phyloP scores from a whole-genome alignment of 2,888 invertebrate species.

The Autographa pulchrina region DNA sequence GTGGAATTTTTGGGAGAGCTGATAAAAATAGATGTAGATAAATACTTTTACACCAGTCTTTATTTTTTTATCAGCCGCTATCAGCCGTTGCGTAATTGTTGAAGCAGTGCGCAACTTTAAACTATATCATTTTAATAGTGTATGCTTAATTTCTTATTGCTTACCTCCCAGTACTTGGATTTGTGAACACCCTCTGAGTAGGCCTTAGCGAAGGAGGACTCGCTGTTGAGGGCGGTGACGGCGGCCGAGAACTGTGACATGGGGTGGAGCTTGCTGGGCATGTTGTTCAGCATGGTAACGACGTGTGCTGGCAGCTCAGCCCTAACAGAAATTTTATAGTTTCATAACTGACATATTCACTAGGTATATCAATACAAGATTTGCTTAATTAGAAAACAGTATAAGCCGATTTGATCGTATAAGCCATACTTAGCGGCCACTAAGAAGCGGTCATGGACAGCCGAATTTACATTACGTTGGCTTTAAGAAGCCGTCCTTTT shows the following conservation, averaged over 20 bases:
- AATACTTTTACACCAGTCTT: constrained; percentile 24
- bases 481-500: neutral
- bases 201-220: constrained; percentile 97
- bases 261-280: constrained; percentile 96
- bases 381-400: neutral
- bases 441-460: neutral
- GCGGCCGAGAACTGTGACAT: constrained; percentile 98
- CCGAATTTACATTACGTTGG: neutral
- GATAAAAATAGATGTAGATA: constrained; percentile 22
- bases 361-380: neutral
- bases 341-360: neutral
- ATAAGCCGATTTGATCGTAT: neutral
- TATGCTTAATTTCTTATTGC: constrained; percentile 31
- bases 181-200: constrained; percentile 97
- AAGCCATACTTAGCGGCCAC: neutral
- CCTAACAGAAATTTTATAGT: constrained; percentile 76
- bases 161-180: constrained; percentile 96
- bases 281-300: constrained; percentile 97
- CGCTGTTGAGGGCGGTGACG: constrained; percentile 96
- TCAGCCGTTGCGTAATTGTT: neutral
- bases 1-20: constrained; percentile 11
- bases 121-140: neutral
- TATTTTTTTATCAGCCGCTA: constrained; percentile 14
- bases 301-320: constrained; percentile 98
- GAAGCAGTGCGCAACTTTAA: neutral